phyloP scores from a whole-genome alignment of 2,888 invertebrate genomes.

The Sipha maydis region DNA sequence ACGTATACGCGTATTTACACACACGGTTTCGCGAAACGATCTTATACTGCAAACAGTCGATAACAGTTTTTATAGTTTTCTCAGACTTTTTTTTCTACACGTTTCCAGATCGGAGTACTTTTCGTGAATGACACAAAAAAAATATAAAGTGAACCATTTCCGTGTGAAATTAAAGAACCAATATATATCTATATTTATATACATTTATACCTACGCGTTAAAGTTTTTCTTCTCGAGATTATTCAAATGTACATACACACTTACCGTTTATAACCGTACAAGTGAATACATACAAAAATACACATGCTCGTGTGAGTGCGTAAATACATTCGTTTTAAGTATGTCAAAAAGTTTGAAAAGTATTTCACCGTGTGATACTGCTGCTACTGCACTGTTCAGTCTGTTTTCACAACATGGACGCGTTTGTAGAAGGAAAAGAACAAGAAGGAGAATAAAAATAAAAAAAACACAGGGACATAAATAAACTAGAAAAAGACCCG shows the following conservation, averaged over 20 bases:
- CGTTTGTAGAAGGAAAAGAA: not conserved
- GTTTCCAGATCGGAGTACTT: too few relatives aligned
- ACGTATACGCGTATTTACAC: too few relatives aligned
- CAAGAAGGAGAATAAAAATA: not conserved
- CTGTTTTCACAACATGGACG: not conserved
- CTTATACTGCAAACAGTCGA: too few relatives aligned
- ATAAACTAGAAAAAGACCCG: constrained; percentile 20
- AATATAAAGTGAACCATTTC: not conserved
- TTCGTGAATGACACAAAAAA: too few relatives aligned
- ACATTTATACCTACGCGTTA: not conserved
- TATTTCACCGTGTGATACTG: constrained; percentile 19
- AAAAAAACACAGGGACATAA: not conserved
- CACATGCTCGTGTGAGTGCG: too few relatives aligned
- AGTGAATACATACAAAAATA: not conserved
- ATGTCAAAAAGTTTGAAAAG: constrained; percentile 33
- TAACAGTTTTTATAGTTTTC: not conserved
- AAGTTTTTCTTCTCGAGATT: constrained; percentile 32
- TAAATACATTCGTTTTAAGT: constrained; percentile 20
- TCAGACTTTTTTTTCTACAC: not conserved
- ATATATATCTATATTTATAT: too few relatives aligned
- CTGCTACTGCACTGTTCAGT: not conserved
- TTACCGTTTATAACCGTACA: not conserved
- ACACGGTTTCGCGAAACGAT: too few relatives aligned
- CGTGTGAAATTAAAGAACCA: not conserved
- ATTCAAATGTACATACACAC: constrained; percentile 35